A percentile compares a stretch with the other conserved stretches of the same genome.
Evolutionary conservation across 2,888 invertebrate species (phyloP).

Genomic region (Drosophila conformis): DNA sequence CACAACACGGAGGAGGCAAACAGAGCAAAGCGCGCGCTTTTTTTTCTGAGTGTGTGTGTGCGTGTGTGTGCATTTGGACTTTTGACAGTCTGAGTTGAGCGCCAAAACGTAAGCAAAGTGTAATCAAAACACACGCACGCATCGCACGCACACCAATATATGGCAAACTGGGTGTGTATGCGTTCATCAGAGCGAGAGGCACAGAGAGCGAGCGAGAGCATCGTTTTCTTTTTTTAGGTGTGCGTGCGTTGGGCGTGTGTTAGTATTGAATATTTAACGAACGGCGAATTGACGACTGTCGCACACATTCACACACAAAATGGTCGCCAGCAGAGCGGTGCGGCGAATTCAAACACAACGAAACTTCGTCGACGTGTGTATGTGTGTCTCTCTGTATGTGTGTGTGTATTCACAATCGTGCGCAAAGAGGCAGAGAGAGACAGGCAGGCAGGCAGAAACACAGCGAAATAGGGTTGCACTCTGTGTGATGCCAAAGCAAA

Average conservation of each 20-base stretch:
- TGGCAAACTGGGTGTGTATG: constrained; percentile 62
- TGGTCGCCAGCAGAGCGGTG: constrained; percentile 45
- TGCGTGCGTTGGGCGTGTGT: constrained; percentile 53
- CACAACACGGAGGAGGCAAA: constrained; percentile 30
- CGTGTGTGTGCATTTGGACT: constrained; percentile 68
- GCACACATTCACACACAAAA: constrained; percentile 65
- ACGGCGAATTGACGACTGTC: constrained; percentile 66
- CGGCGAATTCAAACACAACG: constrained; percentile 67
- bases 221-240: constrained; percentile 36
- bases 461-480: constrained; percentile 67
- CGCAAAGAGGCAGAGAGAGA: constrained; percentile 33
- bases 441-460: constrained; percentile 50
- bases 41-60: constrained; percentile 41
- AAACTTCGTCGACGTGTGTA: constrained; percentile 34
- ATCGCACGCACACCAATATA: constrained; percentile 61
- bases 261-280: constrained; percentile 59
- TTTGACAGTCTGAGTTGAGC: constrained; percentile 61
- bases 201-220: constrained; percentile 3
- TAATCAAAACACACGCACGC: constrained; percentile 81
- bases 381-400: constrained; percentile 22
- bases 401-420: constrained; percentile 53
- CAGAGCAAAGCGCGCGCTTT: constrained; percentile 72
- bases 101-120: constrained; percentile 79
- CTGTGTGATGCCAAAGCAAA: constrained; percentile 47
- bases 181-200: constrained; percentile 38